Conservation (phyloP, 2,888 invertebrate genomes). For the Netelia fuscicornis region DNA sequence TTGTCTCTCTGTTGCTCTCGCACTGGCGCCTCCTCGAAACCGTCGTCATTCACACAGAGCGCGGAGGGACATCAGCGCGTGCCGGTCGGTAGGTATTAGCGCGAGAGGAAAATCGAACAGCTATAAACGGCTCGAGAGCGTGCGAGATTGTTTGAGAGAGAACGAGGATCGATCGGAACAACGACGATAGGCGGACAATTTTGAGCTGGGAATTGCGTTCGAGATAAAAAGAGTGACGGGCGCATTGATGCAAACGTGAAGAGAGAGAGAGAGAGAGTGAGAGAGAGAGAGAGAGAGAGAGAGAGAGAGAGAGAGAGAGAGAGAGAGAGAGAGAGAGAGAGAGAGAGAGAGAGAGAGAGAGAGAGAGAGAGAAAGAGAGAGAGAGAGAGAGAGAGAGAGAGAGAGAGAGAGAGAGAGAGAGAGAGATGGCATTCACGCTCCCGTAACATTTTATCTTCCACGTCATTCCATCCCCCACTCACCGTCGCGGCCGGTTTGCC, state of each 20-base stretch:
- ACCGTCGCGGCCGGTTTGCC: slow-evolving; percentile 48
- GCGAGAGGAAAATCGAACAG: slow-evolving; percentile 25
- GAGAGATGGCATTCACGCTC: slow-evolving; percentile 36
- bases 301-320: slow-evolving; percentile 8
- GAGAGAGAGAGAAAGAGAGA: slow-evolving; percentile 2
- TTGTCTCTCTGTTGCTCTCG: slow-evolving; percentile 16
- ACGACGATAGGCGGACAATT: slow-evolving; percentile 66
- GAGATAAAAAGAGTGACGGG: slow-evolving; percentile 69
- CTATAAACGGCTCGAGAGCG: slow-evolving; percentile 8
- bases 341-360: slow-evolving; percentile 19
- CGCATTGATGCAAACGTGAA: slow-evolving; percentile 54
- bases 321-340: slow-evolving; percentile 19
- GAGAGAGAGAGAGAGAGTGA: slow-evolving; percentile 11
- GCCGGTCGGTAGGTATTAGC: slow-evolving; percentile 28
- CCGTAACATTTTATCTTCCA: slow-evolving; percentile 67
- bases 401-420: slow-evolving; percentile 16
- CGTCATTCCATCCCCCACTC: slow-evolving; percentile 54
- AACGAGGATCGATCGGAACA: slow-evolving; percentile 47
- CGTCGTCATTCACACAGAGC: slow-evolving; percentile 46
- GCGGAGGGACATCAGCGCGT: slow-evolving; percentile 38
- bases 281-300: slow-evolving; percentile 12
- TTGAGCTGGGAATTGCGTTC: slow-evolving; percentile 66
- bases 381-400: slow-evolving; percentile 12
- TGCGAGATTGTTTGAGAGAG: slow-evolving; percentile 7
- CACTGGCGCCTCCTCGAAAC: slow-evolving; percentile 10